Percentiles rank a stretch among this genome's conserved stretches.
Evolutionary conservation across 2,797 vertebrate species (phyloP).

Genomic region (Antrozous pallidus): DNA sequence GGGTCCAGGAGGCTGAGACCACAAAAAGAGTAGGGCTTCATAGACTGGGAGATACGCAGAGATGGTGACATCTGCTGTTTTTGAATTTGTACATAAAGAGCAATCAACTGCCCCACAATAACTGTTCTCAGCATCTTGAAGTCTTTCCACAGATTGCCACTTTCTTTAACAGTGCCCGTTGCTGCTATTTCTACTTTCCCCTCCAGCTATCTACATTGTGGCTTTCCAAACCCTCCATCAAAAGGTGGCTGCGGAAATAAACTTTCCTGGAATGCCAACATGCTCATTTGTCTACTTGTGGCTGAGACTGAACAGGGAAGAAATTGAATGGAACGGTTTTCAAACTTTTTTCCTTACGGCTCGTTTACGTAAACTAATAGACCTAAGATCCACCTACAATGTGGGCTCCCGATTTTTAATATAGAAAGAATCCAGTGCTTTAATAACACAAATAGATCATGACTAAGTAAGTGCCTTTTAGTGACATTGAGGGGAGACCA

Average conservation of each 20-base stretch:
- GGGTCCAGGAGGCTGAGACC: not conserved
- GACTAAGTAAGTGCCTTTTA: not conserved
- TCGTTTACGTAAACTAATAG: slow-evolving; percentile 8
- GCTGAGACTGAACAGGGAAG: not conserved
- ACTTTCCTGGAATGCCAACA: slow-evolving; percentile 33
- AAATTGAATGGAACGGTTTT: slow-evolving; percentile 5
- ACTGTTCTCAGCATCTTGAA: slow-evolving; percentile 35
- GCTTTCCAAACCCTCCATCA: slow-evolving; percentile 33
- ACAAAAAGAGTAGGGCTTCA: not conserved
- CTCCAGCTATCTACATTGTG: not conserved
- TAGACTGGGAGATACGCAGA: not conserved
- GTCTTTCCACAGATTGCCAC: not conserved
- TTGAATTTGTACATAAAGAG: slow-evolving; percentile 29
- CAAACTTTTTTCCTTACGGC: not conserved
- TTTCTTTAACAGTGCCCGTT: not conserved
- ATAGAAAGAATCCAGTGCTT: not conserved
- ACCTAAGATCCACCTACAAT: not conserved
- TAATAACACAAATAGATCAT: not conserved
- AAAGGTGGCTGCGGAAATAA: slow-evolving; percentile 35
- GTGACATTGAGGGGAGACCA: not conserved
- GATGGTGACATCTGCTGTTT: not conserved
- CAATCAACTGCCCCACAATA: not conserved
- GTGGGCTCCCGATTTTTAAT: not conserved
- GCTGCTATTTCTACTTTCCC: not conserved
- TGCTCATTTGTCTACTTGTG: slow-evolving; percentile 41